Percentiles rank a stretch among this genome's conserved stretches.
phyloP scores from a whole-genome alignment of 2,888 invertebrate species.

The Campopleginae sp. region DNA sequence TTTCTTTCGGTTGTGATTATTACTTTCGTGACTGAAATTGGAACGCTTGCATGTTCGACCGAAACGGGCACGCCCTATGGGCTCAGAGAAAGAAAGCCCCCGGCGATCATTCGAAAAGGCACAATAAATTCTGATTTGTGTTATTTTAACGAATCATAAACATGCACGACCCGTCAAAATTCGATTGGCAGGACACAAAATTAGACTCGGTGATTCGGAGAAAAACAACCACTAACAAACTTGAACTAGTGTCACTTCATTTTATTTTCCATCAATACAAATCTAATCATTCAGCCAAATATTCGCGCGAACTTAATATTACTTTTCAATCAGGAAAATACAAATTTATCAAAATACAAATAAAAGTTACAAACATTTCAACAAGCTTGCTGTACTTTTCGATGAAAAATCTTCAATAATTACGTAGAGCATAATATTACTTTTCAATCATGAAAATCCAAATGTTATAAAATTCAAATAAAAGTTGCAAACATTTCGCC shows the following conservation, averaged over 20 bases:
- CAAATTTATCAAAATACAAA: not conserved
- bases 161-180: constrained; percentile 35
- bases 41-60: constrained; percentile 57
- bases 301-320: not conserved
- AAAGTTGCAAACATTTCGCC: too few relatives aligned
- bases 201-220: constrained; percentile 4
- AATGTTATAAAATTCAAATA: not conserved
- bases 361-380: too few relatives aligned
- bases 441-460: not conserved
- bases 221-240: constrained; percentile 1
- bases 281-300: constrained; percentile 32
- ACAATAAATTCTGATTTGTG: constrained; percentile 43
- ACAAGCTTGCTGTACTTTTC: too few relatives aligned
- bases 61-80: constrained; percentile 56
- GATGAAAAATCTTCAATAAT: not conserved
- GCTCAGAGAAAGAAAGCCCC: constrained; percentile 63
- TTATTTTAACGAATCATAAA: constrained; percentile 54
- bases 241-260: not conserved
- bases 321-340: not conserved
- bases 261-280: constrained; percentile 34
- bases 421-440: not conserved
- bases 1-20: constrained; percentile 51
- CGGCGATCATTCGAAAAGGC: constrained; percentile 40
- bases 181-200: constrained; percentile 18
- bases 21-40: constrained; percentile 67